These are phyloP conservation scores for Coluber constrictor DNA, from an alignment of 2,797 vertebrate genomes.

Conservation along the genomic window DNA sequence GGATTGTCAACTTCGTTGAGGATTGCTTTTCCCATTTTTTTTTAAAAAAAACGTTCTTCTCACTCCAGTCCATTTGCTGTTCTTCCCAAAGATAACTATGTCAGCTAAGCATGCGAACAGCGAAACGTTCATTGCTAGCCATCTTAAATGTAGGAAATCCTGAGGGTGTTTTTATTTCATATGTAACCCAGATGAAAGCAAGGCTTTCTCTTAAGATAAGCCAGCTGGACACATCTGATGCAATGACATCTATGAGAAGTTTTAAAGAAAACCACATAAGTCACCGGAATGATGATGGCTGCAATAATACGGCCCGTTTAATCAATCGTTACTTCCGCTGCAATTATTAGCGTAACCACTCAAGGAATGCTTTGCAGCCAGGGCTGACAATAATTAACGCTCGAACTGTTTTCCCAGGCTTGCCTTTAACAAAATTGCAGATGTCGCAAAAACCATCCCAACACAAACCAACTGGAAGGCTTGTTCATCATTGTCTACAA, in stretches of 20 bases:
- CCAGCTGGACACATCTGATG: slow-evolving; percentile 13
- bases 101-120: slow-evolving; percentile 37
- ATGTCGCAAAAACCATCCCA: not conserved
- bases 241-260: not conserved
- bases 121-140: slow-evolving; percentile 47
- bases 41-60: slow-evolving; percentile 25
- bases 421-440: not conserved
- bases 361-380: not conserved
- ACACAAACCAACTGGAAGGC: not conserved
- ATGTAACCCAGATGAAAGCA: not conserved
- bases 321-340: not conserved
- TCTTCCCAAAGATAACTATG: slow-evolving; percentile 21
- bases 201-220: slow-evolving; percentile 18
- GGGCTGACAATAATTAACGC: not conserved
- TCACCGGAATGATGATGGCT: accelerated
- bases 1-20: slow-evolving; percentile 20
- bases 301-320: not conserved
- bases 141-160: slow-evolving; percentile 48
- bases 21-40: not conserved
- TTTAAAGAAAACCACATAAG: not conserved
- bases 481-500: not conserved
- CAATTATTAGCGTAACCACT: not conserved
- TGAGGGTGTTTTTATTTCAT: slow-evolving; percentile 36
- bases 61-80: slow-evolving; percentile 15
- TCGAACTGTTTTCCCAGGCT: not conserved